Conservation (phyloP, 2,113 vertebrate species). For the Lycaon pictus region DNA sequence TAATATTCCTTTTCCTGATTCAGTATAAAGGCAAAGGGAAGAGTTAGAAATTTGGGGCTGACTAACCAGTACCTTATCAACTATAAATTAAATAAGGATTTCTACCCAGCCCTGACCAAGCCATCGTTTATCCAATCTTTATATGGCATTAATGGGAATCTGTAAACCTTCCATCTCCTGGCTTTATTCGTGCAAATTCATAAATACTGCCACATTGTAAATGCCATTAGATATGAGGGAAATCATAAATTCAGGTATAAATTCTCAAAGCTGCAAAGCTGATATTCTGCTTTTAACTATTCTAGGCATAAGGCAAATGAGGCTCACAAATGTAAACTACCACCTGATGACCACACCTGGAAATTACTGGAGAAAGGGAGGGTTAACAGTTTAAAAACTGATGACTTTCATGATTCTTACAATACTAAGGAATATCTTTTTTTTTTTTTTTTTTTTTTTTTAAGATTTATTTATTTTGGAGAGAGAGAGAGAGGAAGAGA, state of each 20-base stretch:
- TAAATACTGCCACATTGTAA: conserved; percentile 45
- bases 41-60: background rate
- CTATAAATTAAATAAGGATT: background rate
- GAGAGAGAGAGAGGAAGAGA: background rate
- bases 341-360: background rate
- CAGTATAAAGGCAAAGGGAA: background rate
- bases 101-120: background rate
- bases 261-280: background rate
- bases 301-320: background rate
- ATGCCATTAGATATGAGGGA: background rate
- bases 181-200: background rate
- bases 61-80: background rate
- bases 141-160: background rate
- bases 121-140: background rate
- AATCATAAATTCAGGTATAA: background rate
- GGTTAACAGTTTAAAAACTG: background rate
- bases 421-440: background rate
- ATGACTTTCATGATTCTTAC: background rate
- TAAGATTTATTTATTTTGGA: background rate
- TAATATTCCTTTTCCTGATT: background rate
- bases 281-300: background rate
- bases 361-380: background rate
- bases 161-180: background rate
- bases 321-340: background rate
- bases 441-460: background rate